These are phyloP conservation scores for Forficula auricularia DNA, from an alignment of 1,140 invertebrate species.

Conservation along the genomic window DNA sequence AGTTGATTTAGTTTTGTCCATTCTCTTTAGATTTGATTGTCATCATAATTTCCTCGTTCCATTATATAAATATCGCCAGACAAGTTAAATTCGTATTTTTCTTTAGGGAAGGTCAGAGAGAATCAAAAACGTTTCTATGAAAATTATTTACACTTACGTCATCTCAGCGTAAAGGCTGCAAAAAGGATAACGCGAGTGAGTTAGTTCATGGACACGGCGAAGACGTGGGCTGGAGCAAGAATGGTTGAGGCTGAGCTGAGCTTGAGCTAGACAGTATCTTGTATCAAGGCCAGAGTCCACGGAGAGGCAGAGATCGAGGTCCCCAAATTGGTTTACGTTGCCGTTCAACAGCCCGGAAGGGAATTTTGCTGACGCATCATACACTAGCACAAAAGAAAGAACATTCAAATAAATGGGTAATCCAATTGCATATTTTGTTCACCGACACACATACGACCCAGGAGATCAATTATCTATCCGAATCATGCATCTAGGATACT, in stretches of 20 bases:
- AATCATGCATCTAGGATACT: too few species aligned
- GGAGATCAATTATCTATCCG: too few species aligned
- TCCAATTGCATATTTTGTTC: conserved; percentile 11
- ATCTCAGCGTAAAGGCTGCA: too few species aligned
- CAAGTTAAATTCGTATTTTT: too few species aligned
- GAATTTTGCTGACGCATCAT: conserved; percentile 39
- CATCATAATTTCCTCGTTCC: too few species aligned
- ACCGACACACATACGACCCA: conserved; percentile 6
- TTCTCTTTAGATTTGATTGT: too few species aligned
- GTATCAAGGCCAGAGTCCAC: conserved; percentile 29
- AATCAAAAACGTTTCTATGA: too few species aligned
- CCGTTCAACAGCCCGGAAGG: conserved; percentile 41
- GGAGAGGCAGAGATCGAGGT: conserved; percentile 39
- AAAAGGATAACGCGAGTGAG: conserved; percentile 41
- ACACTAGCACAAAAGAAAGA: conserved; percentile 32
- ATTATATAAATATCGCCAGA: too few species aligned
- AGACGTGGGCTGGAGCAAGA: conserved; percentile 29
- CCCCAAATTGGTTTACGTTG: conserved; percentile 42
- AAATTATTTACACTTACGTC: too few species aligned
- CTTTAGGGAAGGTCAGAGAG: too few species aligned
- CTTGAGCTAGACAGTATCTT: conserved; percentile 40
- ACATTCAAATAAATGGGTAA: conserved; percentile 1
- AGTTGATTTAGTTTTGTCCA: too few species aligned
- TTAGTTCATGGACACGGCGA: conserved; percentile 31
- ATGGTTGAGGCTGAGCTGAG: conserved; percentile 28